phyloP scores from a whole-genome alignment of 2,797 vertebrate species.

The Rhabdophis nuchalis region DNA sequence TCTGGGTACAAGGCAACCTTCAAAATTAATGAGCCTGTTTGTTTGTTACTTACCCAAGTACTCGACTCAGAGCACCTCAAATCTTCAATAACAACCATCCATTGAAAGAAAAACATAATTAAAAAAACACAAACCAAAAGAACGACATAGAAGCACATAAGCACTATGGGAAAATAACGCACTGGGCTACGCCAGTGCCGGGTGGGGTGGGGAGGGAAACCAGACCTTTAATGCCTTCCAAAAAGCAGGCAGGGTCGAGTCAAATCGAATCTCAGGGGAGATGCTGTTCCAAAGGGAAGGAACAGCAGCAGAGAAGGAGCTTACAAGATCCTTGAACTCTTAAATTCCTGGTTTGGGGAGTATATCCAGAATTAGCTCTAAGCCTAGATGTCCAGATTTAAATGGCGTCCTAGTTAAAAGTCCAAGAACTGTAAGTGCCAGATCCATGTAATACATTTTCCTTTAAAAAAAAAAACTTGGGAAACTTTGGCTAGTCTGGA shows the following conservation, averaged over 20 bases:
- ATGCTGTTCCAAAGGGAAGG: background rate
- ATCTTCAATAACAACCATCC: background rate
- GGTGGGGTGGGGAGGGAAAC: background rate
- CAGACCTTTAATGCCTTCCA: background rate
- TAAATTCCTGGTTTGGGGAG: background rate
- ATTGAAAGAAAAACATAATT: background rate
- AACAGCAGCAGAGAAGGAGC: background rate
- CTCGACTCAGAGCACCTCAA: background rate
- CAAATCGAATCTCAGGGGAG: background rate
- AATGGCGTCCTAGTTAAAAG: background rate
- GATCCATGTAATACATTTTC: background rate
- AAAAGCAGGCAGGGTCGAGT: background rate
- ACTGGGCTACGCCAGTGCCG: background rate
- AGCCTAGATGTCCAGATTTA: background rate
- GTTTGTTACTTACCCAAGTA: background rate
- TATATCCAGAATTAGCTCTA: background rate
- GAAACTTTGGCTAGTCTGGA: background rate
- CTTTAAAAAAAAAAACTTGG: background rate
- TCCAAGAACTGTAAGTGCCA: background rate
- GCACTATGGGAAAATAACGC: background rate
- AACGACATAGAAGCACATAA: background rate
- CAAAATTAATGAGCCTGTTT: background rate
- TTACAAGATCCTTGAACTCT: background rate
- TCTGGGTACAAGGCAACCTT: background rate
- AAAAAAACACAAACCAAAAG: background rate